Base-by-base conservation (phyloP, 2,797 vertebrate species). In the Sebastes wilsoni region DNA sequence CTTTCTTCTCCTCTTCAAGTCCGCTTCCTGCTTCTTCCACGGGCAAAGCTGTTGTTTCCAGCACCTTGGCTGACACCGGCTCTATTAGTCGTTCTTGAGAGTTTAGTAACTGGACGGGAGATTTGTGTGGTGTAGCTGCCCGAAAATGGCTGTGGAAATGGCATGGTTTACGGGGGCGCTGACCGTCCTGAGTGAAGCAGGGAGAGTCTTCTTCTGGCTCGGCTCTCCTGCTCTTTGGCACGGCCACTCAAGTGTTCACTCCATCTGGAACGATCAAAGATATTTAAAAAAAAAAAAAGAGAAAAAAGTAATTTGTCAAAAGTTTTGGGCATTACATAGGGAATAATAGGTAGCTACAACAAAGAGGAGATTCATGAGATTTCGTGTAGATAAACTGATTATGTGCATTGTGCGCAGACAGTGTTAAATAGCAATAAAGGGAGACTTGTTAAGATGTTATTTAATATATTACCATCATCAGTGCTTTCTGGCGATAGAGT, bases 31-130 rank as follows among this genome's bases (percentile, higher is more conserved):
- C 28, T 61, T 78, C 65, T 25, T 81, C 34, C 58, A 54, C 12
- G 2, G 46, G 55, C 30, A 3, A 79, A 75, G 46, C 70, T 76
- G 61, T 69, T 83, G 62, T 64, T 11, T 64, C 27, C 56, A 9
- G 68, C 73, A 79, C 72, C 75, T 81, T 75, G 81, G 85, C 76
- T 79, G 72, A 80, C 82, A 71, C 55, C 28, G 25, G 59, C 60
- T 72, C 13, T 70, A 30, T 83, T 67, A 79, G 75, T 82, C 8
- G 3, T 20, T 74, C 72, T 69, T 58, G 10, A 73, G 64, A 84
- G 75, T 79, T 52, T 30, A 65, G 69, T 83, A 76, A 84, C 76
- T 81, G 68, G 38, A 71, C 8, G 68, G 62, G 54, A 79, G 64
- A 81, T 80, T 82, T 85, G 78, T 79, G 83, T 36, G 60, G 16